Base-by-base conservation (phyloP, 2,113 vertebrate genomes). In the Calonectris borealis region DNA sequence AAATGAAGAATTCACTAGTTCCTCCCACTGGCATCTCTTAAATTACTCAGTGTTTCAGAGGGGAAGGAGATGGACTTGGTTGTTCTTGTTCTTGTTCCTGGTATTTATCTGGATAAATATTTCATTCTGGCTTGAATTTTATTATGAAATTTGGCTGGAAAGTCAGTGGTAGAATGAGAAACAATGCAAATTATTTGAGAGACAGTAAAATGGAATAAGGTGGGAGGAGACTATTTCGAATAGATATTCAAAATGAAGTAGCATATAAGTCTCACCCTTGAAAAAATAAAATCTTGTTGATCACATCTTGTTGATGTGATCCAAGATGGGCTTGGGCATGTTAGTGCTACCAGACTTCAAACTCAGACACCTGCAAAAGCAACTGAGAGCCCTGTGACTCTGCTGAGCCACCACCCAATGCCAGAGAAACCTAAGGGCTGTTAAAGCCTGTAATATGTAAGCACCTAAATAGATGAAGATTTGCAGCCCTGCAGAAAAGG, bases 1-100 rank as follows among this genome's bases (percentile, higher is more conserved):
- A 91, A 93, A 91, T 72, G 48, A 94, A 89, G 77, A 79, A 84
- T 91, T 93, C 38, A 48, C 29, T 93, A 8, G 32, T 89, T 82
- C 52, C 34, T 88, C 77, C 57, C 52, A 73, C 62, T 61, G 79
- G 22, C 31, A 76, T 71, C n/a, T 89, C 61, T 68, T 60, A 68
- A 79, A 84, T 94, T 84, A 61, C 92, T 82, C 3, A 3, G 16
- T 92, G 42, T 88, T 91, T 68, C 70, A n/a, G 52, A 91, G 48
- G 32, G 20, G 22, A 64, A 91, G 38, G 20, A 91, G 48, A 46
- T 34, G 16, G 51, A 84, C 95, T 88, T 88, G 11, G 36, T 68
- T 58, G 32, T 11, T 85, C 70, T 93, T 72, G 10, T 73, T 88
- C 36, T 38, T 38, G 36, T 38, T 38, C 36, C 36, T 38, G 36